Evolutionary conservation across 1,140 invertebrate genomes (phyloP), one percentile per base, ranked within the genome.

Genomic region (Zaprionus capensis): DNA sequence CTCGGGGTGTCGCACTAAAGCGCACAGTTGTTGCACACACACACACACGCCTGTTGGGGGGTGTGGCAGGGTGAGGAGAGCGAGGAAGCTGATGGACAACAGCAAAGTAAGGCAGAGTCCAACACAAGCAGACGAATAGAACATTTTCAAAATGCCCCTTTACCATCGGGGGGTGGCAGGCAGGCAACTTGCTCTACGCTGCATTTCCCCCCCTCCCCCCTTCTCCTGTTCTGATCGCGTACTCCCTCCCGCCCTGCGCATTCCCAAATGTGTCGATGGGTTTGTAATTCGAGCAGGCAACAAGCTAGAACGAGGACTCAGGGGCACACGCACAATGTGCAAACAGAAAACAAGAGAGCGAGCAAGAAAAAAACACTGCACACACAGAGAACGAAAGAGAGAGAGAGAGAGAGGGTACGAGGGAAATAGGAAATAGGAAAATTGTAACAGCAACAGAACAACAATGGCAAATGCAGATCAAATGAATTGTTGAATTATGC

Each of bases 1-100:
- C 91, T 92, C 78, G 79, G 91, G 91, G 91, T 92, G 91, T 92
- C 86, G 72, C 63, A 64, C 71, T 80, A 64, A 91, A 91, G 73
- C 83, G 88, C 80, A 74, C 76, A 90, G 69, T 84, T 77, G 82
- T 70, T 57, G 22, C 44, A 55, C 36, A 49, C 36, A 61, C 51
- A 26, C 24, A 46, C 56, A 67, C 71, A 22, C 20, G 26, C 44
- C 22, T 49, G 4, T 46, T 20, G 5, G 11, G 9, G 31, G 31
- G 31, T 56, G 26, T n/a, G 26, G 15, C 15, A 22, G 14, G 20
- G 3, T 12, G 9, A 28, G 53, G 22, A 46, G 38, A 5, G 28
- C 24, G 38, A 12, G 7, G 20, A 38, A n/a, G 38, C 46, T 61
- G 76, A 72, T 44, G 71, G 80, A 82, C 76, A 82, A 83, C 80